phyloP scores from a whole-genome alignment of 2,888 invertebrate genomes.

The Netelia melanura region DNA sequence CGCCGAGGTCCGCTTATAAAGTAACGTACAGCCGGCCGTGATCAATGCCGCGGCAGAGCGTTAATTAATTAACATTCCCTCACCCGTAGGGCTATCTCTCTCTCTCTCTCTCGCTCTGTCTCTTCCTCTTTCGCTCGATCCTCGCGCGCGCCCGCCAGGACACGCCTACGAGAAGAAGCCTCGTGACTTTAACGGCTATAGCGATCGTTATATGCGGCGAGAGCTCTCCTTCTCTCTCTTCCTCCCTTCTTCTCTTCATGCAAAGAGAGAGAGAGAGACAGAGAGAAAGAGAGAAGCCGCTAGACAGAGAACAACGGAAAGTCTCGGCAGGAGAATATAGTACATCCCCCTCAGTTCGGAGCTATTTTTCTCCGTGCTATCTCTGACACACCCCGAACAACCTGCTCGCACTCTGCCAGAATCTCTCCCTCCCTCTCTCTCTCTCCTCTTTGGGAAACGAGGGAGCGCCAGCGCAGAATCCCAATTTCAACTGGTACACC shows the following conservation, averaged over 20 bases:
- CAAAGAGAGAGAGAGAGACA: background rate
- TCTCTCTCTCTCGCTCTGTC: constrained; percentile 35
- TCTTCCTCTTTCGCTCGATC: constrained; percentile 9
- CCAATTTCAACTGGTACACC: constrained; percentile 22
- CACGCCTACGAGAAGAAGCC: constrained; percentile 61
- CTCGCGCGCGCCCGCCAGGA: constrained; percentile 49
- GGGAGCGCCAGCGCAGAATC: constrained; percentile 11
- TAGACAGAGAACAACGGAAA: constrained; percentile 32
- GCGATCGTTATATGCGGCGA: constrained; percentile 51
- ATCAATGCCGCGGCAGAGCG: constrained; percentile 78
- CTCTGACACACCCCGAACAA: constrained; percentile 17
- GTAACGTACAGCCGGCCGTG: constrained; percentile 70
- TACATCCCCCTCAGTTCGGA: constrained; percentile 3
- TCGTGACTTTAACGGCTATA: constrained; percentile 60
- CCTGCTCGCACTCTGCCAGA: constrained; percentile 12
- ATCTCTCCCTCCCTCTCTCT: constrained; percentile 15
- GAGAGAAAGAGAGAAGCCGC: no score
- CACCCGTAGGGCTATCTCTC: constrained; percentile 71
- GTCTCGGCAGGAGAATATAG: constrained; percentile 27
- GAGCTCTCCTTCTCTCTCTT: constrained; percentile 9
- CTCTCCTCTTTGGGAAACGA: background rate
- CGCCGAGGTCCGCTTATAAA: constrained; percentile 64
- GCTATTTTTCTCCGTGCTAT: constrained; percentile 37
- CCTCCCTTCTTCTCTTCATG: background rate
- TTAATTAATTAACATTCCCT: constrained; percentile 81